Evolutionary conservation across 2,797 vertebrate genomes (phyloP).

Genomic region (Heteromormyrus szaboi): DNA sequence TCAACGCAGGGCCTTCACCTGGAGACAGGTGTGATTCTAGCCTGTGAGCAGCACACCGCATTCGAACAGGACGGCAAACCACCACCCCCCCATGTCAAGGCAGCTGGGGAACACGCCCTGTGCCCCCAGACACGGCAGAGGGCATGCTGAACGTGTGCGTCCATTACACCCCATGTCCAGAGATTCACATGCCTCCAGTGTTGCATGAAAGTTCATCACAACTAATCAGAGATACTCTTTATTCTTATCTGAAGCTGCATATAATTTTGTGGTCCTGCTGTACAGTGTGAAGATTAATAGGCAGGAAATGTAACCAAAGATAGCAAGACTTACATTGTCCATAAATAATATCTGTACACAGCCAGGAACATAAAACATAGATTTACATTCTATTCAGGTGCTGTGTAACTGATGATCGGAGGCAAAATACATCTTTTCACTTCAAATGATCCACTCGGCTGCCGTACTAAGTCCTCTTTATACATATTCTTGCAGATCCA

Average conservation of each 20-base stretch:
- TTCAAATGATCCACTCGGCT: not conserved
- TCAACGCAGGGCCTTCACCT: constrained; percentile 6
- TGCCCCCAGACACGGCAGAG: not conserved
- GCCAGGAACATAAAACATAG: constrained; percentile 33
- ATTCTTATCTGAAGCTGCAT: not conserved
- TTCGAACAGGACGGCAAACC: not conserved
- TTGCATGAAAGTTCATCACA: not conserved
- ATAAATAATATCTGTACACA: not conserved
- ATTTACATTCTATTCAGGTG: not conserved
- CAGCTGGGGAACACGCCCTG: not conserved
- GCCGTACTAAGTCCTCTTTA: not conserved
- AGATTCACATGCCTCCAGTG: not conserved
- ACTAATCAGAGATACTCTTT: not conserved
- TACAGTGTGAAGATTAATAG: not conserved
- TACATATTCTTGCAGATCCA: constrained; percentile 25
- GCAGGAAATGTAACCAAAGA: not conserved
- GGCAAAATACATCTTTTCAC: constrained; percentile 6
- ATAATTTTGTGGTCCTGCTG: not conserved
- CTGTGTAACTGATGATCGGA: not conserved
- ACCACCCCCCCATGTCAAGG: not conserved
- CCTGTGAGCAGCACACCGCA: not conserved
- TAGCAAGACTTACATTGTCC: not conserved
- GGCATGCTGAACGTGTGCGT: not conserved
- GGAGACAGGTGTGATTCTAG: constrained; percentile 9
- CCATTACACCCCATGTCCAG: not conserved